phyloP scores from a whole-genome alignment of 2,888 invertebrate genomes.

The Hartigia nigra region DNA sequence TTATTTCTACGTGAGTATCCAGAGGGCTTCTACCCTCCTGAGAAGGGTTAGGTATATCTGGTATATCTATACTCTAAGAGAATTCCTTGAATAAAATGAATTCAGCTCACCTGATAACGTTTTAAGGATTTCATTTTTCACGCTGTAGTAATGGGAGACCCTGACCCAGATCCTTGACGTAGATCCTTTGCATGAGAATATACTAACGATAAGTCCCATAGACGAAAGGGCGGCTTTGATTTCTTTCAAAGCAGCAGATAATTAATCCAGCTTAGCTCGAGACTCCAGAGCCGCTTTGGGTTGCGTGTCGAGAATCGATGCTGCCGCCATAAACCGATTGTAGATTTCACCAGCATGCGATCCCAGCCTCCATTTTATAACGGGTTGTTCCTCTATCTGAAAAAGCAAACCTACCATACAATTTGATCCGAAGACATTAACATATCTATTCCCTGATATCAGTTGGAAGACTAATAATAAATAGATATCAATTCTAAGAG shows the following conservation, averaged over 20 bases:
- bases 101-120: neutral
- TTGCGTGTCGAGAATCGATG: constrained; percentile 9
- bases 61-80: neutral
- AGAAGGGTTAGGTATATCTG: neutral
- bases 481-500: neutral
- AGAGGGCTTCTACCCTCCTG: neutral
- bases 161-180: neutral
- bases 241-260: neutral
- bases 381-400: neutral
- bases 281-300: neutral
- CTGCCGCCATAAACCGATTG: constrained; percentile 2
- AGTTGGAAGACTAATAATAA: neutral
- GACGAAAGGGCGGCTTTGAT: neutral
- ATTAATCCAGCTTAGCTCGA: constrained; percentile 4
- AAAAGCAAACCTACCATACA: neutral
- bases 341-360: constrained; percentile 1
- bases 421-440: neutral
- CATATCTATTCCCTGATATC: neutral
- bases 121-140: neutral
- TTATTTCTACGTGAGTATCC: neutral
- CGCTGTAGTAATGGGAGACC: neutral
- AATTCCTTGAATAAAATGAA: neutral
- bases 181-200: neutral
- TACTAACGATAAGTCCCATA: neutral
- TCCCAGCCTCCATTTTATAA: neutral